Evolutionary conservation across 2,888 invertebrate species (phyloP).

Genomic region (Pseudococcus longispinus): DNA sequence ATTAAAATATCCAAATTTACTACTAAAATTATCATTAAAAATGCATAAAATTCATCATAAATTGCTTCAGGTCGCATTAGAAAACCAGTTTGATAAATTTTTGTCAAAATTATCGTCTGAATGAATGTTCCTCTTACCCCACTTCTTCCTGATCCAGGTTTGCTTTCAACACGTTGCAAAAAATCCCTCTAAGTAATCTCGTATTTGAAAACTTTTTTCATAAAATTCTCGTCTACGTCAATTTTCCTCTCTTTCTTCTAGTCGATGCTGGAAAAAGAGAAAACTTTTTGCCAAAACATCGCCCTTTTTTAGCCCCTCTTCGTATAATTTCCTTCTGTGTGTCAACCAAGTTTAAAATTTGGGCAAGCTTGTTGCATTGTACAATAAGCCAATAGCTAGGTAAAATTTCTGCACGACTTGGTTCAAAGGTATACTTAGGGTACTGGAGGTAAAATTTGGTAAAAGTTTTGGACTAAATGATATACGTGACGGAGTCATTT

Average conservation of each 20-base stretch:
- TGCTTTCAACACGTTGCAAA: no score
- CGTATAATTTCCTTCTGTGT: no score
- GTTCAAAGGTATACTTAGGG: not conserved
- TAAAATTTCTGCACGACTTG: not conserved
- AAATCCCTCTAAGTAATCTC: no score
- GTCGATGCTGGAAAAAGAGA: no score
- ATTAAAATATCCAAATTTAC: no score
- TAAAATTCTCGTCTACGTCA: no score
- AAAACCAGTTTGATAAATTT: not conserved
- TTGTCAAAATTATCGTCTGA: not conserved
- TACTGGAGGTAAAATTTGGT: not conserved
- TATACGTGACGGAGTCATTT: not conserved
- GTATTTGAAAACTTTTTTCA: no score
- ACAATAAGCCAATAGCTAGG: not conserved
- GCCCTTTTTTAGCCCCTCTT: no score
- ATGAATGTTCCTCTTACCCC: not conserved
- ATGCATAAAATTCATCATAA: not conserved
- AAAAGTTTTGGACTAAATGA: not conserved
- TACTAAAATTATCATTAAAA: not conserved
- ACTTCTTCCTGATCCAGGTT: no score
- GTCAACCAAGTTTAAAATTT: not conserved
- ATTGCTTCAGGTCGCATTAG: not conserved
- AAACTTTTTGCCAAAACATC: no score
- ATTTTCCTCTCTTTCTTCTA: no score
- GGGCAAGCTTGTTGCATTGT: not conserved